Conservation (phyloP, 2,888 invertebrate genomes). For the Sarcophaga rosellei region DNA sequence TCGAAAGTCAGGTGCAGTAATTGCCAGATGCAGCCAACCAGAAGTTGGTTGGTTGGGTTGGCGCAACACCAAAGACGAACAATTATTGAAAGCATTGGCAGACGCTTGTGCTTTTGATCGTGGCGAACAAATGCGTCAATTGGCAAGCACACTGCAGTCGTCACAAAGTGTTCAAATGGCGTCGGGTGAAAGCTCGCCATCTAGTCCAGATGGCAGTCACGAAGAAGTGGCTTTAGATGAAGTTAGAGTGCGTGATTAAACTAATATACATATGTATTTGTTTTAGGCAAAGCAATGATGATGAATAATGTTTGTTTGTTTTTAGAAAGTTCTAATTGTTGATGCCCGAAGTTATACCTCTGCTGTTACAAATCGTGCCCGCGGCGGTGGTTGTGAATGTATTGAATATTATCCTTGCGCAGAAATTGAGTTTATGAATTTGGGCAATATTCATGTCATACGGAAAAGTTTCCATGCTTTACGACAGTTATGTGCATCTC, state of each 20-base stretch:
- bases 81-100: slow-evolving; percentile 90
- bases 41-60: slow-evolving; percentile 98
- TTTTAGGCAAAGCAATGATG: background rate
- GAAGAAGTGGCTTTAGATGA: slow-evolving; percentile 80
- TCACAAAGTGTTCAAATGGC: slow-evolving; percentile 66
- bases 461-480: slow-evolving; percentile 95
- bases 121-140: slow-evolving; percentile 79
- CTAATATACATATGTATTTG: background rate
- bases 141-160: slow-evolving; percentile 64
- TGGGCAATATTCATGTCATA: slow-evolving; percentile 98
- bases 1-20: slow-evolving; percentile 93
- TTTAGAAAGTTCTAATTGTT: slow-evolving; percentile 91
- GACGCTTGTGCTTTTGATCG: slow-evolving; percentile 90
- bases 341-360: slow-evolving; percentile 98
- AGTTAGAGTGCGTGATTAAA: slow-evolving; percentile 75
- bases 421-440: slow-evolving; percentile 97
- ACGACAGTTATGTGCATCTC: slow-evolving; percentile 89
- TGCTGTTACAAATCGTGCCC: slow-evolving; percentile 97
- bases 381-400: slow-evolving; percentile 98
- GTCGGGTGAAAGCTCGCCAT: slow-evolving; percentile 79
- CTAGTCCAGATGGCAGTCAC: slow-evolving; percentile 79
- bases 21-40: slow-evolving; percentile 97
- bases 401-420: slow-evolving; percentile 97
- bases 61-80: slow-evolving; percentile 95
- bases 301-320: slow-evolving; percentile 56